These are phyloP conservation scores for Apantesis nais DNA, from an alignment of 2,888 invertebrate genomes.

Conservation along the genomic window DNA sequence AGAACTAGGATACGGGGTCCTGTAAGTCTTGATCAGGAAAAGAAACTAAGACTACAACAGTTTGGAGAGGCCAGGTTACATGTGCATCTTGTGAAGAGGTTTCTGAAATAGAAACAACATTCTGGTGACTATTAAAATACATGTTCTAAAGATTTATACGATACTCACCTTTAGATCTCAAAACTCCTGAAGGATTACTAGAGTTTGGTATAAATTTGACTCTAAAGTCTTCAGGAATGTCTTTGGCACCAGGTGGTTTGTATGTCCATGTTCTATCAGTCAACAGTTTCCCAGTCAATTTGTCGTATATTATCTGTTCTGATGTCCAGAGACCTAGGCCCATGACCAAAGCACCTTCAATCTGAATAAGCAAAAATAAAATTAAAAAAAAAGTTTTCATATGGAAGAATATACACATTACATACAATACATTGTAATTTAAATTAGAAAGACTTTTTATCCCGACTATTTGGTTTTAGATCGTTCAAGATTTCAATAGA, in stretches of 20 bases:
- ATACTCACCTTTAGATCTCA: conserved; percentile 88
- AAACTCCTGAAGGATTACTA: conserved; percentile 86
- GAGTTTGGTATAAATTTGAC: conserved; percentile 87
- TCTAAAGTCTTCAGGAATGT: conserved; percentile 89
- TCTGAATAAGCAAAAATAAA: conserved; percentile 53
- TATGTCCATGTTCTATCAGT: conserved; percentile 91
- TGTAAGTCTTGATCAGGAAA: neutral
- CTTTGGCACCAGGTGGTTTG: conserved; percentile 89
- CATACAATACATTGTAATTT: neutral
- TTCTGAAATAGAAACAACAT: neutral
- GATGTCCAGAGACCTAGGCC: conserved; percentile 89
- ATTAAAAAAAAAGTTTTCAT: neutral
- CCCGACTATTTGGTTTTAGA: neutral
- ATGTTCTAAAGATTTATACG: too few species aligned
- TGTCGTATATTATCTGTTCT: conserved; percentile 87
- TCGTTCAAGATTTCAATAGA: too few species aligned
- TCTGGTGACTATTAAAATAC: neutral
- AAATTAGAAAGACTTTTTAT: neutral
- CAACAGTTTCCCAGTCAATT: conserved; percentile 85
- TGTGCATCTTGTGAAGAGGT: too few species aligned
- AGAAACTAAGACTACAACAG: neutral
- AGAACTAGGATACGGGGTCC: neutral
- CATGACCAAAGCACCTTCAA: conserved; percentile 91
- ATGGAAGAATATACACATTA: neutral
- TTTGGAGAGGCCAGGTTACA: too few species aligned